Evolutionary conservation across 1,140 invertebrate genomes (phyloP).

Genomic region (Uloborus diversus): DNA sequence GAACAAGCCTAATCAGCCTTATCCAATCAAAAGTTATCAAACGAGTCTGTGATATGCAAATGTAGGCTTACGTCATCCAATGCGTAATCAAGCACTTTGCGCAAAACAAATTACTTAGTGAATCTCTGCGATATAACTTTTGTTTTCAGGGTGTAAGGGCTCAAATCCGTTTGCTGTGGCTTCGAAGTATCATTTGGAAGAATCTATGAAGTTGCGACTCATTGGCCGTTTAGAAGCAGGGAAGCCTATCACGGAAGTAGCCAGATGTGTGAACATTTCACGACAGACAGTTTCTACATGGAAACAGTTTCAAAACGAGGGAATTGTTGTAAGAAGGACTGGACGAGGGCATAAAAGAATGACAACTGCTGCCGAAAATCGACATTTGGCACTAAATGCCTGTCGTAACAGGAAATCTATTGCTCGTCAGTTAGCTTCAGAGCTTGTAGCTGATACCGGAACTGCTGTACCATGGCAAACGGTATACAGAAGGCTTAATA

Average conservation of each 20-base stretch:
- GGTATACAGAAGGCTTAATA: not conserved
- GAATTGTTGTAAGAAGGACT: not conserved
- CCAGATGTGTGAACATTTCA: not conserved
- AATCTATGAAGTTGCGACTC: not conserved
- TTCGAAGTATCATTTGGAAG: slow-evolving; percentile 2
- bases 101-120: not conserved
- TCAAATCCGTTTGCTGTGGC: not conserved
- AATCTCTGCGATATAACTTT: not conserved
- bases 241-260: not conserved
- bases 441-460: not conserved
- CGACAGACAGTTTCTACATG: not conserved
- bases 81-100: not conserved
- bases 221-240: not conserved
- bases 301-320: not conserved
- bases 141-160: not conserved
- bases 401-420: not conserved
- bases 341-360: not conserved
- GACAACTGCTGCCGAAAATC: not conserved
- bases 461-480: not conserved
- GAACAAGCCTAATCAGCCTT: not conserved
- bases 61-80: not conserved
- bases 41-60: slow-evolving; percentile 2
- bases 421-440: not conserved
- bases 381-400: not conserved
- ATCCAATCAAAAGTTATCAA: not conserved